Base-by-base conservation (phyloP, 2,888 invertebrate genomes). In the Celastrina argiolus region DNA sequence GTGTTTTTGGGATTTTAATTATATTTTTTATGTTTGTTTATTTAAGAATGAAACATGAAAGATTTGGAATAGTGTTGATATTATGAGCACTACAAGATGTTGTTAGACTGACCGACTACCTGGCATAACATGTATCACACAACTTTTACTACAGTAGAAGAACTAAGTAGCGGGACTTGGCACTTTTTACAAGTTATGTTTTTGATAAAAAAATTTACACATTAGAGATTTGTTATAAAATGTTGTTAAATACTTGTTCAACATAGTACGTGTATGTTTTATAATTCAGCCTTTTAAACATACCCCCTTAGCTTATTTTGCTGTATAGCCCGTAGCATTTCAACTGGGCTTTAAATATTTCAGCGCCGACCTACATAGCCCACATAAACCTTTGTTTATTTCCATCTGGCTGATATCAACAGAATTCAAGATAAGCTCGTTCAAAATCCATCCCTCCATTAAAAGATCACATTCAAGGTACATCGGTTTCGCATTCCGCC, bases 331-430 rank as follows among this genome's bases (percentile, higher is more conserved):
- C 18, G 63, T 58, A 68, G 67, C 41, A 18, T 65, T 70, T 67
- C 42, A 28, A 59, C 56, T 42, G 51, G 63, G 22, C 63, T 65
- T 63, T 67, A 63, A 69, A 70, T 69, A 69, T 70, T 67, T 63
- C 31, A 67, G 16, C 31, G 16, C 28, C 63, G 69, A 70, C 66
- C 58, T 65, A 66, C 64, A 63, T 66, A 39, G 63, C 22, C 22
- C 14, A 64, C 31, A 12, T 63, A 61, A 45, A 66, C 56, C 45
- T 66, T 66, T 68, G 64, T 65, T 67, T 63, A 59, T 66, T 65
- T 36, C 65, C 56, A 67, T 68, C 56, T 64, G 28, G 61, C 26
- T 61, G 45, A 59, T 64, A 56, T 64, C 41, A 66, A 59, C 64
- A 36, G 64, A 65, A 66, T 66, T 66, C 41, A 58, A 59, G 65